Conservation (phyloP, 2,888 invertebrate genomes). For the Euzetes globulus region DNA sequence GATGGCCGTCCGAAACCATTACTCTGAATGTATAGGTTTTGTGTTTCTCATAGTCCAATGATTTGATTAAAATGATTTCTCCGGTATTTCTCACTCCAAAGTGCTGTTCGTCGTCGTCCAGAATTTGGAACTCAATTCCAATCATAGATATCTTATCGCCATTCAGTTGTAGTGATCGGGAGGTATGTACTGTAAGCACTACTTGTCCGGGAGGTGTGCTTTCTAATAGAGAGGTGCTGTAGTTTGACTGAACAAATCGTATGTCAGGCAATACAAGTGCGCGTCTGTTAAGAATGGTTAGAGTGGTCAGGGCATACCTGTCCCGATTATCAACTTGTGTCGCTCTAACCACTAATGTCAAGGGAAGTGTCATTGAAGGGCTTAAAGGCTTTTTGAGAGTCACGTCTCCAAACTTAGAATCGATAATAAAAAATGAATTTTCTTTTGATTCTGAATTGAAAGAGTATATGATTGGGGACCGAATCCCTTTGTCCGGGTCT, state of each 20-base stretch:
- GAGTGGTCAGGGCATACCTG: slow-evolving; percentile 74
- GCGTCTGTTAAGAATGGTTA: slow-evolving; percentile 59
- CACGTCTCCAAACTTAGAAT: slow-evolving; percentile 60
- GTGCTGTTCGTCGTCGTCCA: slow-evolving; percentile 55
- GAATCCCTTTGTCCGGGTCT: slow-evolving; percentile 73
- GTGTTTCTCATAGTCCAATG: slow-evolving; percentile 69
- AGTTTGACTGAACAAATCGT: slow-evolving; percentile 64
- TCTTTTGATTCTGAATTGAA: slow-evolving; percentile 58
- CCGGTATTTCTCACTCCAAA: slow-evolving; percentile 71
- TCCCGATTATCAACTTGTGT: slow-evolving; percentile 66
- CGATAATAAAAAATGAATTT: slow-evolving; percentile 58
- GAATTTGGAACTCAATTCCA: slow-evolving; percentile 60
- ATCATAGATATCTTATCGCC: background rate
- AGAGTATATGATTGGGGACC: slow-evolving; percentile 63
- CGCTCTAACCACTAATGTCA: slow-evolving; percentile 42
- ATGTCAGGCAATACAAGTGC: slow-evolving; percentile 49
- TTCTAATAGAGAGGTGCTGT: slow-evolving; percentile 65
- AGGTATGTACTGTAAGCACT: slow-evolving; percentile 61
- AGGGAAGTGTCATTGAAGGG: slow-evolving; percentile 35
- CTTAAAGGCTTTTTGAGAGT: slow-evolving; percentile 56
- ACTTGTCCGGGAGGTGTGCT: slow-evolving; percentile 65
- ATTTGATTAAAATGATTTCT: slow-evolving; percentile 64
- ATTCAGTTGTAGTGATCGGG: slow-evolving; percentile 50
- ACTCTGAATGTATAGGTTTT: slow-evolving; percentile 64
- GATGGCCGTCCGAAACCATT: slow-evolving; percentile 66